Base-by-base conservation (phyloP, 1,140 invertebrate species). In the Camponotus pennsylvanicus region DNA sequence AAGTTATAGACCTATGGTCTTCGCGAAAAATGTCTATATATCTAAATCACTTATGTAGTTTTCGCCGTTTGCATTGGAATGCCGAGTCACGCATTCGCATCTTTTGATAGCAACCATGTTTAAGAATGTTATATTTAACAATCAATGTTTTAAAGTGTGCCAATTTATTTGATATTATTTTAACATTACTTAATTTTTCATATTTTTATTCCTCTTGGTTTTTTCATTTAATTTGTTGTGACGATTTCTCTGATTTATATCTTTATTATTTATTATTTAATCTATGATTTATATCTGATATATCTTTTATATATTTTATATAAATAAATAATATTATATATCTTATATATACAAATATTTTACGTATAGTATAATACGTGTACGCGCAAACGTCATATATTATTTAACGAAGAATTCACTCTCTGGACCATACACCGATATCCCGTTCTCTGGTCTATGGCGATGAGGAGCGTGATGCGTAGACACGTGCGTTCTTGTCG, bases 1-100 rank as follows among this genome's bases (percentile, higher is more conserved):
- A 83, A 83, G 79, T 83, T 61, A 83, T 63, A 83, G 57, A 75
- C 67, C 55, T 61, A 83, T 75, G 32, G 32, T 40, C 18, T 21
- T 57, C 18, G 67, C 49, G 34, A 45, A 82, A 73, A 59, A 63
- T 73, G 32, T 40, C 40, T 49, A 9, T 32, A 52, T 52, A 52
- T 52, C 15, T 52, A 52, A 61, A 83, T 75, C 79, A 83, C 55
- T 83, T 75, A 34, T 11, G 7, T 6, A 49, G n/a, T 82, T 73
- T 37, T 9, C n/a, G 27, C 45, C 7, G 18, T 69, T 3, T 21
- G 8, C 8, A 8, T 64, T 27, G 13, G 34, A 64, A 15, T 8
- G 61, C 27, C 59, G 42, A 45, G 42, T 49, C 45, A 4, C 13
- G 13, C 11, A 49, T 49, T 49, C 13, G 15, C 40, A 75, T 57